phyloP scores from a whole-genome alignment of 2,113 vertebrate species.

The Nyctereutes procyonoides region DNA sequence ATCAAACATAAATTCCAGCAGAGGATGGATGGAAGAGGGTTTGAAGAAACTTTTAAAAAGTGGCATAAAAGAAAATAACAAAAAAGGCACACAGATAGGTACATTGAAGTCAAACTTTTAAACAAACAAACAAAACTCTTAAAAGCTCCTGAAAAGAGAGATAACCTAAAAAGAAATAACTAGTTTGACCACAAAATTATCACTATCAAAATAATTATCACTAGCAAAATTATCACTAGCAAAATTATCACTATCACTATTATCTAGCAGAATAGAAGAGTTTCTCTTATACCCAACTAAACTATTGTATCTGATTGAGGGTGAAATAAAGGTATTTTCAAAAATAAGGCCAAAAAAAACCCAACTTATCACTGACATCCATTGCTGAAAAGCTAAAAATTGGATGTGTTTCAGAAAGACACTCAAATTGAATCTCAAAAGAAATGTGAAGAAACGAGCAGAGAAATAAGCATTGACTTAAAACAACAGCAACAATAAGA shows the following conservation, averaged over 20 bases:
- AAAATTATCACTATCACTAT: constrained; percentile 17
- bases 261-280: background rate
- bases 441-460: background rate
- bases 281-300: constrained; percentile 55
- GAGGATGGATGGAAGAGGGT: background rate
- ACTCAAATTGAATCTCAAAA: background rate
- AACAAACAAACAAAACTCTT: background rate
- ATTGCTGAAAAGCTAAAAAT: background rate
- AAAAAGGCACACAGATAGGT: background rate
- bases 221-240: background rate
- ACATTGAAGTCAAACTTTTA: background rate
- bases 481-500: background rate
- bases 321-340: background rate
- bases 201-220: constrained; percentile 13
- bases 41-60: constrained; percentile 13
- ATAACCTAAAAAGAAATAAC: background rate
- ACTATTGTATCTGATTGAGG: constrained; percentile 23
- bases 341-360: background rate
- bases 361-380: background rate
- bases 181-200: background rate
- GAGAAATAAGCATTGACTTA: background rate
- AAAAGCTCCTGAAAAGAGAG: background rate
- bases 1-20: background rate
- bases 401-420: background rate
- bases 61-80: background rate